Evolutionary conservation across 2,797 vertebrate species (phyloP), one percentile per base, ranked within the genome.

Genomic region (Orestias chungarensis): DNA sequence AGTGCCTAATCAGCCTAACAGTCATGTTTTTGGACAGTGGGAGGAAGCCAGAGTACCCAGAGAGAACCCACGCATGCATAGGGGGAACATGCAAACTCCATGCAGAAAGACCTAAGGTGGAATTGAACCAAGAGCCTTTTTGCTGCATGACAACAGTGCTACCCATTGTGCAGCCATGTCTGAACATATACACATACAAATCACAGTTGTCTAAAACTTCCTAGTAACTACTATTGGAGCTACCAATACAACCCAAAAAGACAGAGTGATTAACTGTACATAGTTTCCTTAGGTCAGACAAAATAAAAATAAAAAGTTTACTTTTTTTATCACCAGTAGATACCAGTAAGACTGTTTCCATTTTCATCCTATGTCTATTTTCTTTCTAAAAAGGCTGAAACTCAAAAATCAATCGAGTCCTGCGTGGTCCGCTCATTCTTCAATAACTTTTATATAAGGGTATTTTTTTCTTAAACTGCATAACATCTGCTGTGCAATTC

Each of bases 391-490:
- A 76, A 65, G 49, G 52, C 73, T 77, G 59, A 38, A 82, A 76
- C 65, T 71, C 17, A 65, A 68, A 64, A 71, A 54, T 70, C 1
- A 5, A 78, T 70, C 27, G 54, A 62, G 67, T 35, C 49, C 59
- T 86, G 81, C 82, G 17, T 78, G 77, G 9, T 9, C 0, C 65
- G 66, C 57, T 69, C 52, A 55, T 42, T 69, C 68, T 79, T 55
- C 72, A 76, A 86, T 76, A 81, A 87, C 70, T 75, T 85, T 68
- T 78, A 66, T 70, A 82, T 79, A 49, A 33, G 82, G 57, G 40
- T 50, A n/a, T n/a, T n/a, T 35, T 72, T 82, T 75, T 86, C 65
- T 84, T 89, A 87, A 88, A 87, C 86, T 84, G 69, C 59, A 44
- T 44, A 70, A 73, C 74, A 71, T 86, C 73, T 81, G 64, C 77